phyloP scores from a whole-genome alignment of 2,797 vertebrate species.

The Dryobates pubescens region DNA sequence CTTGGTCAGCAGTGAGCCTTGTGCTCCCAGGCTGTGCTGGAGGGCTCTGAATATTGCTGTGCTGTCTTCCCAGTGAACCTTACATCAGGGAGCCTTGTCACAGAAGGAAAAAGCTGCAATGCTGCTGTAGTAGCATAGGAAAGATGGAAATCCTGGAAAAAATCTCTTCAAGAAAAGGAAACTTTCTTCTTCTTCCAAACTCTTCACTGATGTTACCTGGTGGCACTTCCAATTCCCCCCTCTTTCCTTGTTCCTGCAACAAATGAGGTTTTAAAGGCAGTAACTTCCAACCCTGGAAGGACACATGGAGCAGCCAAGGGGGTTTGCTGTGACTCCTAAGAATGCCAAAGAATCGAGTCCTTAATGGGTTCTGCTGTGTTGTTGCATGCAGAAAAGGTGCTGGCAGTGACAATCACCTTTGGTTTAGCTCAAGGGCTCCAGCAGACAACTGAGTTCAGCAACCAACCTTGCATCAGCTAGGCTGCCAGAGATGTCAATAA shows the following conservation, averaged over 20 bases:
- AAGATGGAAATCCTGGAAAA: not conserved
- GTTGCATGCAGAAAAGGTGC: not conserved
- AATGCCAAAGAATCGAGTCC: constrained; percentile 16
- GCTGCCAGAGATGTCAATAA: not conserved
- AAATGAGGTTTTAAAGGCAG: constrained; percentile 33
- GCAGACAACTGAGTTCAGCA: constrained; percentile 28
- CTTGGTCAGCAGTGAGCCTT: not conserved
- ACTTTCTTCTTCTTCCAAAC: constrained; percentile 3
- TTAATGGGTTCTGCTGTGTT: constrained; percentile 32
- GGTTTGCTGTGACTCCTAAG: constrained; percentile 34
- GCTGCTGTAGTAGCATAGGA: not conserved
- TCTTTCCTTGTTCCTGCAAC: constrained; percentile 4
- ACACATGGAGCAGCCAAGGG: not conserved
- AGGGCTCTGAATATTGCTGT: not conserved
- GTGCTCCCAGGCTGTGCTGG: not conserved
- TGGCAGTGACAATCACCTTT: constrained; percentile 25
- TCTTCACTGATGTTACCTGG: not conserved
- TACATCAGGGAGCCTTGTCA: not conserved
- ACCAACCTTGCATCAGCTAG: constrained; percentile 23
- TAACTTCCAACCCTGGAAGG: constrained; percentile 17
- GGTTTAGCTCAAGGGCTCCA: constrained; percentile 33
- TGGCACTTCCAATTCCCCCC: not conserved
- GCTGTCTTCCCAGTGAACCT: not conserved
- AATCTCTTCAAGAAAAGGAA: not conserved
- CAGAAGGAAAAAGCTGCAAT: not conserved